Base-by-base conservation (phyloP, 2,888 invertebrate genomes). In the Hermaeophaga mercurialis region DNA sequence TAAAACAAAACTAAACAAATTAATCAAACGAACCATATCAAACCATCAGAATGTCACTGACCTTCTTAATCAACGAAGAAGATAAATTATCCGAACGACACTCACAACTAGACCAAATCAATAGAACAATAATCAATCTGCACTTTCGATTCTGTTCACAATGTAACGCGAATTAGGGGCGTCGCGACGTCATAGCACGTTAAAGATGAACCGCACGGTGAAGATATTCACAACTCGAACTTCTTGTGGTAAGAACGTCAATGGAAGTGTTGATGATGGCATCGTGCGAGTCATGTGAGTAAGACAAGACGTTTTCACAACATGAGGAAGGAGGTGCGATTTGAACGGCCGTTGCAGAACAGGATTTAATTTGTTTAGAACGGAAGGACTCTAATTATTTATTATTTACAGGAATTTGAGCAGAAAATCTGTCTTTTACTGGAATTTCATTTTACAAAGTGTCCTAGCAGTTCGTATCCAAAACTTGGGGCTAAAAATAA, bases 281-380 rank as follows among this genome's bases (percentile, higher is more conserved):
- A n/a, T 45, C 45, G 53, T 48, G 54, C 28, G 33, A n/a, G 49
- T 31, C 36, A 17, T 36, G 17, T 17, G 28, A 36, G 33, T 49
- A 54, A 54, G 47, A 54, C 54, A 54, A 54, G 54, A 58, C 54
- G 34, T 54, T 49, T 39, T 54, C 49, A 18, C 17, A 38, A 43
- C 31, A 19, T 26, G 6, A 26, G 41, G 50, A 48, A 58, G 59
- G 59, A 58, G 56, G 57, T 43, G 54, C 38, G 41, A 57, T 58
- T 56, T 43, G 49, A 17, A 28, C 38, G 48, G 58, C 52, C 58
- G 56, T 59, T 62, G 64, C 66, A 66, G 63, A 56, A 47, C 65
- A 63, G 70, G 67, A 55, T 45, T 66, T 67, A 14, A 31, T 33
- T 5, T 33, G 12, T 4, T 8, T 15, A 36, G 36, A 36, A 17